Evolutionary conservation across 2,888 invertebrate species (phyloP), one percentile per base, ranked within the genome.

Genomic region (Dryadula phaetusa): DNA sequence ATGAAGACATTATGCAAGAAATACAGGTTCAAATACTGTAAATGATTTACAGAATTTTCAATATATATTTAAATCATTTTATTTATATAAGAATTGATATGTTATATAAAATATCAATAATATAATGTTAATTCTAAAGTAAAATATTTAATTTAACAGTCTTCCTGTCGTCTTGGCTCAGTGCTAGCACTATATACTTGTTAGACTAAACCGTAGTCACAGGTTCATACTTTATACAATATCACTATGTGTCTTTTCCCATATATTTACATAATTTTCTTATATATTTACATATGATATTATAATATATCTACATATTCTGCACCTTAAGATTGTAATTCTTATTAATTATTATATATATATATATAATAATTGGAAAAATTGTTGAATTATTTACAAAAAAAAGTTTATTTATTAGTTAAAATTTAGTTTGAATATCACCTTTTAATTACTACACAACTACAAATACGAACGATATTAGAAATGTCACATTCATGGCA

Each of bases 141-240:
- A 18, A 3, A 18, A 18, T 16, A 46, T 20, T 0, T 46, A 46
- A 61, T 1, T 28, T 28, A n/a, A 37, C 10, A 40, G 73, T 71
- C 79, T 80, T 79, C 74, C 74, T 80, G 81, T 84, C 81, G 82
- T 81, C 89, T 79, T 82, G 90, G 90, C 91, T 90, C 90, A 88
- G 69, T 74, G 86, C 89, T 82, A 76, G 77, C 70, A 78, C 77
- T 79, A 40, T 40, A 56, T 56, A 56, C 34, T 20, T 56, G 7
- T 25, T 40, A 56, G 3, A 1, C 40, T 40, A 56, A 14, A 25
- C 22, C n/a, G 22, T 40, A 56, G 52, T 52, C 16, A 52, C 16
- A 28, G 28, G 52, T 52, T 32, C 52, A 52, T 52, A 64, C 60
- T 87, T 86, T 89, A 68, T 89, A 90, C 88, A 90, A 82, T 78